These are phyloP conservation scores for Nematolebias whitei DNA, from an alignment of 2,113 vertebrate species.

Conservation along the genomic window DNA sequence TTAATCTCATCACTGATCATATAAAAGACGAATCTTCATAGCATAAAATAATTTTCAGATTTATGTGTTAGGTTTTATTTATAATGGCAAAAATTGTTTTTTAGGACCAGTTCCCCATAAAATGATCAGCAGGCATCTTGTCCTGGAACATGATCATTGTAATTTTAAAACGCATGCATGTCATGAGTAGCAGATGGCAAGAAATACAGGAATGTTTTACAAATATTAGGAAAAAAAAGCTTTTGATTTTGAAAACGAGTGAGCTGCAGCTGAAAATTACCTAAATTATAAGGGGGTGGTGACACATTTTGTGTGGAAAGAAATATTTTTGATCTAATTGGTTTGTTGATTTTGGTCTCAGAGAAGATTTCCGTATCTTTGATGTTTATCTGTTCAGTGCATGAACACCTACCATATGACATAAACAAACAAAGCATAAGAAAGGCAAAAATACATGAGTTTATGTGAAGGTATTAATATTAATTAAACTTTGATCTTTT, in stretches of 20 bases:
- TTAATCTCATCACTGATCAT: too few relatives aligned
- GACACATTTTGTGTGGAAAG: not conserved
- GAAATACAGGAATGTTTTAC: not conserved
- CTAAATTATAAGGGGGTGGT: not conserved
- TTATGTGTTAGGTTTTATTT: too few relatives aligned
- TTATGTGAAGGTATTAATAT: not conserved
- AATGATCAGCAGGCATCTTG: not conserved
- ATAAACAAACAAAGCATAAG: not conserved
- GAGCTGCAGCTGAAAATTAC: not conserved
- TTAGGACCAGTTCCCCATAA: not conserved
- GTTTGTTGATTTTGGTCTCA: not conserved
- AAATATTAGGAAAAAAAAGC: not conserved
- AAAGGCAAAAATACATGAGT: too few relatives aligned
- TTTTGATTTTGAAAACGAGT: not conserved
- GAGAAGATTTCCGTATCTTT: not conserved
- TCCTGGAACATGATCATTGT: not conserved
- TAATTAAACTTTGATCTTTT: not conserved
- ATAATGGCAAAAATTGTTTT: not conserved
- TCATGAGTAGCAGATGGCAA: not conserved
- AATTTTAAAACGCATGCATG: not conserved
- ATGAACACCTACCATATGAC: not conserved
- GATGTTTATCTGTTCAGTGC: not conserved
- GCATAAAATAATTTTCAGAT: too few relatives aligned
- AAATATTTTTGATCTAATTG: not conserved
- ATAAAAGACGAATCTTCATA: too few relatives aligned